Base-by-base conservation (phyloP, 2,797 vertebrate genomes). In the Valencia hispanica region DNA sequence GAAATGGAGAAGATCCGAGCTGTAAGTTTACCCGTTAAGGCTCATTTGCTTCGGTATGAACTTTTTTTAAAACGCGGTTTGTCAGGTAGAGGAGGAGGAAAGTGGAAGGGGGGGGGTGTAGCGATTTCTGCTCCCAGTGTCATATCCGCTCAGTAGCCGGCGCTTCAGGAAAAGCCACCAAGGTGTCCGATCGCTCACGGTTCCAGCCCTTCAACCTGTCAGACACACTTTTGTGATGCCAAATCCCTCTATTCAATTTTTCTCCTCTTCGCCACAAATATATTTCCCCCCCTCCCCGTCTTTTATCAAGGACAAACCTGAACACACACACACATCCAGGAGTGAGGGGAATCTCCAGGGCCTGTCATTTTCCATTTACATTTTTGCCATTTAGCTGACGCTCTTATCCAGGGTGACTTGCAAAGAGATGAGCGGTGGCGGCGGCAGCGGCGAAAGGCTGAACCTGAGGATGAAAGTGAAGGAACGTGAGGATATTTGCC, bases 171-270 rank as follows among this genome's bases (percentile, higher is more conserved):
- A 82, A 66, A 74, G 70, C 83, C 83, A 89, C 87, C 89, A 87
- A 94, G 92, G 92, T 93, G 92, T 93, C 92, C 85, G 68, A 15
- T 89, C 72, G 87, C 88, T 79, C 70, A 6, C 84, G 48, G 88
- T 92, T 92, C 90, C 91, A 89, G 89, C 86, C 81, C 84, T 91
- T 93, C 92, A 91, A 93, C 88, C 86, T 93, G 92, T 92, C 92
- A 92, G 84, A 92, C 90, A 90, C 88, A 92, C 88, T 92, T 90
- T 91, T 88, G 86, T 90, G 87, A 88, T 68, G 89, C 81, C 87
- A 92, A 93, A 94, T 93, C 92, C 92, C 90, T 89, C 88, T 91
- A 84, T 93, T 93, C 91, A 90, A 15, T 79, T 90, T 87, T 85
- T 82, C 84, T 84, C 82, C 81, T 89, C 84, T 91, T 84, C n/a